A percentile compares a stretch with the other conserved stretches of the same genome.
Evolutionary conservation across 1,140 invertebrate species (phyloP).

Genomic region (Heliconius himera): DNA sequence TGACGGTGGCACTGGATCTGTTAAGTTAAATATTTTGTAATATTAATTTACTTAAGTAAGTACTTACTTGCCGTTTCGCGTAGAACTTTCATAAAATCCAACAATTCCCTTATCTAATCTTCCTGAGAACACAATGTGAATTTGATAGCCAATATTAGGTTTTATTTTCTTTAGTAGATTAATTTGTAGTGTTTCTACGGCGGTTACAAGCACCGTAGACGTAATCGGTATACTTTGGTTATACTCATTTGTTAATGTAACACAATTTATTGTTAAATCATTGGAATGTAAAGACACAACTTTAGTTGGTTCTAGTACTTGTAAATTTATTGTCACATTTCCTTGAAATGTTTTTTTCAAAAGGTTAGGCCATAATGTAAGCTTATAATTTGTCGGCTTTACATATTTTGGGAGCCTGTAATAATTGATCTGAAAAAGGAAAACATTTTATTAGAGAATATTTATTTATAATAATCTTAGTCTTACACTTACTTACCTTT

Average conservation of each 20-base stretch:
- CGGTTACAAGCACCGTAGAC: conserved; percentile 29
- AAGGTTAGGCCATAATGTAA: conserved; percentile 59
- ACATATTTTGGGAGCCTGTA: conserved; percentile 65
- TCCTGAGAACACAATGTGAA: conserved; percentile 63
- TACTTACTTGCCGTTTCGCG: conserved; percentile 69
- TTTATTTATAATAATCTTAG: neutral
- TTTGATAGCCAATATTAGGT: conserved; percentile 40
- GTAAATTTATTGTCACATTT: conserved; percentile 51
- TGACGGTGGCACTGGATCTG: too few relatives aligned
- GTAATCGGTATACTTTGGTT: conserved; percentile 42
- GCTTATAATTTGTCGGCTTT: conserved; percentile 62
- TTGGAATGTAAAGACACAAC: conserved; percentile 61
- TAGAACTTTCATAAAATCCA: conserved; percentile 70
- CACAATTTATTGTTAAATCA: conserved; percentile 51
- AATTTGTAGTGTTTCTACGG: conserved; percentile 57
- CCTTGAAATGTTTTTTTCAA: conserved; percentile 62
- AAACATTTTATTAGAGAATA: neutral
- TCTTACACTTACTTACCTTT: too few relatives aligned
- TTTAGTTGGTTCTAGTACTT: conserved; percentile 50
- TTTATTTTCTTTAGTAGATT: conserved; percentile 45
- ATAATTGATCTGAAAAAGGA: conserved; percentile 46
- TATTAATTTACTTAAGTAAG: neutral
- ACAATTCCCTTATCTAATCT: conserved; percentile 64
- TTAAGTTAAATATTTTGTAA: too few relatives aligned
- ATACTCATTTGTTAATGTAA: conserved; percentile 41